Conservation (phyloP, 2,797 vertebrate genomes). For the Calcarius lapponicus region DNA sequence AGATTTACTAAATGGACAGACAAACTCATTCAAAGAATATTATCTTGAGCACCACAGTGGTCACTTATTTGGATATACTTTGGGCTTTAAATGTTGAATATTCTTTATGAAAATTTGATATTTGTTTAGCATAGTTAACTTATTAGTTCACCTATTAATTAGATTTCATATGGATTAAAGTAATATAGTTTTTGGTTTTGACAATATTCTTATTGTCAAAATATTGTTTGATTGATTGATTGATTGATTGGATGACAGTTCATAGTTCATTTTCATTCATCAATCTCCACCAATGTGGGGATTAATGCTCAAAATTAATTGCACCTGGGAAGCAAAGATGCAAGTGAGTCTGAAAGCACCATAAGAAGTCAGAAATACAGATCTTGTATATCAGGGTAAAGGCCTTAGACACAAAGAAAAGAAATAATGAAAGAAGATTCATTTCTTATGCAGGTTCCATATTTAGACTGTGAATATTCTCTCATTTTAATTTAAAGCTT, state of each 20-base stretch:
- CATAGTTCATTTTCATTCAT: neutral
- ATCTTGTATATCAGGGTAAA: neutral
- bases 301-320: neutral
- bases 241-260: neutral
- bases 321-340: neutral
- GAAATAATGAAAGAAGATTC: neutral
- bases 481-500: neutral
- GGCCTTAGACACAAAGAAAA: neutral
- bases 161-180: neutral
- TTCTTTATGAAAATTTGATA: neutral
- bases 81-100: neutral
- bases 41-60: neutral
- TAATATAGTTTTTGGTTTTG: neutral
- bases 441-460: neutral
- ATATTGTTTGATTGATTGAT: neutral
- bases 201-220: neutral
- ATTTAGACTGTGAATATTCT: neutral
- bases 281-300: fast-evolving
- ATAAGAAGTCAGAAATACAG: neutral
- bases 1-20: neutral
- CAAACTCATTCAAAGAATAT: neutral
- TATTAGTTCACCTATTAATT: neutral
- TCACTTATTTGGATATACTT: neutral
- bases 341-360: neutral
- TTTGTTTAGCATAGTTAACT: neutral